phyloP scores from a whole-genome alignment of 2,888 invertebrate species.

The Apamea sordens region DNA sequence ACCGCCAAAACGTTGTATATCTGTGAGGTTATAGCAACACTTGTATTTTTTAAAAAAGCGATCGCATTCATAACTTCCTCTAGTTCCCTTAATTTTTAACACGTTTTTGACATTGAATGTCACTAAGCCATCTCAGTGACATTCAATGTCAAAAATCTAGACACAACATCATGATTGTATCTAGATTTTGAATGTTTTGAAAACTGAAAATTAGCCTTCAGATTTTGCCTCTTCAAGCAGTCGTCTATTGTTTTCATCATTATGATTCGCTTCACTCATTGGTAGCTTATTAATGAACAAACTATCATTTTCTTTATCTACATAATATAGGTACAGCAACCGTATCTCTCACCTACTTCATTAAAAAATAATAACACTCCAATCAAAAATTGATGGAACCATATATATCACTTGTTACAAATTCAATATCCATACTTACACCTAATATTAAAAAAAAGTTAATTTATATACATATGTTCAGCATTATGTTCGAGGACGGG shows the following conservation, averaged over 20 bases:
- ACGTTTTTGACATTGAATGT: neutral
- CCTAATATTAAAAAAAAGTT: conserved; percentile 60
- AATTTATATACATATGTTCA: conserved; percentile 71
- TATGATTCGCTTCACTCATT: neutral
- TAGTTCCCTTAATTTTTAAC: neutral
- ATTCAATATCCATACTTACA: conserved; percentile 53
- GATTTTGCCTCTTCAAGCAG: neutral
- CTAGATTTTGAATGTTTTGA: neutral
- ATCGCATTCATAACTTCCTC: neutral
- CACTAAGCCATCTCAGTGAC: too few species aligned
- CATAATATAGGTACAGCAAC: neutral
- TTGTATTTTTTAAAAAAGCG: neutral
- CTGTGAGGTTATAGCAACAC: neutral
- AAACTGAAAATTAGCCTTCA: neutral
- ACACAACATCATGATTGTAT: neutral
- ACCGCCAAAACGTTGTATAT: neutral
- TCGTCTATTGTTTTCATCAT: neutral
- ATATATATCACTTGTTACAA: conserved; percentile 66
- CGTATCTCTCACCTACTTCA: conserved; percentile 22
- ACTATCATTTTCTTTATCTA: conserved; percentile 1
- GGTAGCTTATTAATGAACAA: neutral
- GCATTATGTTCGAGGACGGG: conserved; percentile 71
- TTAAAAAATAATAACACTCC: conserved; percentile 62
- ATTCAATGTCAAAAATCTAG: neutral
- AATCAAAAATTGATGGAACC: conserved; percentile 64